Base-by-base conservation (phyloP, 2,888 invertebrate species). In the Eudasyphora cyanicolor region DNA sequence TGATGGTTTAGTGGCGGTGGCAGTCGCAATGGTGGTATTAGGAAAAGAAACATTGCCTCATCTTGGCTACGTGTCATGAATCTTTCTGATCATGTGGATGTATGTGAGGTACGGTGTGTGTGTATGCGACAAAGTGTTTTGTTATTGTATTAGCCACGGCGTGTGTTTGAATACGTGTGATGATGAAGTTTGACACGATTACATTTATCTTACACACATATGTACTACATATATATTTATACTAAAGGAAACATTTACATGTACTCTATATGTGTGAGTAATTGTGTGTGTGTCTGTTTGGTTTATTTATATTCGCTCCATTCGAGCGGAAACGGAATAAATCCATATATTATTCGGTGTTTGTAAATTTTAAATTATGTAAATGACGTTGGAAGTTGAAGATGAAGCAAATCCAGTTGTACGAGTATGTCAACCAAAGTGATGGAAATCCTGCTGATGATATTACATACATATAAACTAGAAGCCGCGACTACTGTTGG, bases 281-380 rank as follows among this genome's bases (percentile, higher is more conserved):
- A 27, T 29, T 29, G 60, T 57, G 57, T 57, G 24, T 57, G 21
- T 54, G 19, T 10, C 12, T 38, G 27, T 27, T 7, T 60, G 29
- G 7, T 60, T 60, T 60, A 60, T 60, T 60, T 60, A 60, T 60
- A 60, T 57, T 57, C 35, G 38, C 38, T 42, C 8, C 19, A 38
- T 42, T 67, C 67, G 24, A 67, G 67, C 42, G 14, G 38, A 42
- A 38, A 12, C 17, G 38, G 67, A 57, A 57, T 57, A 73, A 57
- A 73, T 73, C 73, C 57, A 73, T 73, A 70, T 70, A 70, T 49
- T 70, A 49, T 70, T 70, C 27, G 45, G 60, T 76, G 64, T 76
- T 64, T 76, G 35, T 35, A 64, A 76, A 64, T 51, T 76, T 64
- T 51, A 76, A 64, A 64, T 76, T 64, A 76, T 64, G 75, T 64